Conservation (phyloP, 53 echinoderm and acorn worm species). For the Astropecten irregularis region DNA sequence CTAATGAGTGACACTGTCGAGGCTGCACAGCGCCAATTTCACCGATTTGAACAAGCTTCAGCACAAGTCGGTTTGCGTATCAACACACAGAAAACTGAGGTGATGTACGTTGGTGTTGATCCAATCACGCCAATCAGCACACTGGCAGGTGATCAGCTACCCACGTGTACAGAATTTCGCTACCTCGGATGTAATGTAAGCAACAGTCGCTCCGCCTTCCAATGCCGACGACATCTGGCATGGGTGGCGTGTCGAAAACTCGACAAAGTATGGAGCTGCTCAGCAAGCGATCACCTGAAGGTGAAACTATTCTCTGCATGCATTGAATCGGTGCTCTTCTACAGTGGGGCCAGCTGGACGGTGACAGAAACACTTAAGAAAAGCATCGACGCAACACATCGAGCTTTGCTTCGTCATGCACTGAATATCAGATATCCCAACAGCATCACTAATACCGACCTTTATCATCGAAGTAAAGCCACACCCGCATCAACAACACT, state of each 20-base stretch:
- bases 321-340: too few relatives aligned
- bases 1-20: conserved; percentile 7
- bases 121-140: not conserved
- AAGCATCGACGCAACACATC: too few relatives aligned
- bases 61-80: too few relatives aligned
- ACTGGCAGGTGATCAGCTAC: not conserved
- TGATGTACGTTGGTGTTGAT: not conserved
- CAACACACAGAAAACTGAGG: not conserved
- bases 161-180: not conserved
- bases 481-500: too few relatives aligned
- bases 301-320: too few relatives aligned
- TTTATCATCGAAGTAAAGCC: too few relatives aligned
- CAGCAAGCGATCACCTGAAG: not conserved
- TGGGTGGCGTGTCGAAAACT: not conserved
- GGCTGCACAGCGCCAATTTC: not conserved
- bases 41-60: not conserved
- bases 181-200: not conserved
- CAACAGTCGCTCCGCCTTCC: not conserved
- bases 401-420: too few relatives aligned
- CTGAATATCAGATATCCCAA: too few relatives aligned
- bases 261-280: not conserved
- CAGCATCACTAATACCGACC: too few relatives aligned
- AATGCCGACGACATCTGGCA: not conserved
- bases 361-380: too few relatives aligned
- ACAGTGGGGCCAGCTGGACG: too few relatives aligned